Conservation (phyloP, 2,113 vertebrate genomes). For the Rhea pennata region DNA sequence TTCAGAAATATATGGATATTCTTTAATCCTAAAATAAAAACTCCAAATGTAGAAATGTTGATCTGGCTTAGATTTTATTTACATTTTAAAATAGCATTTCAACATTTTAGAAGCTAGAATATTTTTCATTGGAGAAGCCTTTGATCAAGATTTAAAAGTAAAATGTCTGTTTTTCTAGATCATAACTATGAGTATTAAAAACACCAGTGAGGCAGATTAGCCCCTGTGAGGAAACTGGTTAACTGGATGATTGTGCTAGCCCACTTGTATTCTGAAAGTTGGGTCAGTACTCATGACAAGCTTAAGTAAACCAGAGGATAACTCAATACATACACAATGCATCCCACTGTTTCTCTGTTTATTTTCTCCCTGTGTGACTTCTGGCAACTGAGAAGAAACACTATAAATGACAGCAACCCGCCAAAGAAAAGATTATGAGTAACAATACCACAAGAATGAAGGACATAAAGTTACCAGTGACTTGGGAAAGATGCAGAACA, state of each 20-base stretch:
- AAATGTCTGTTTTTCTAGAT: background rate
- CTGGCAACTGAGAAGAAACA: constrained; percentile 36
- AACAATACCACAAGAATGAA: constrained; percentile 60
- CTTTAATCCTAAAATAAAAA: background rate
- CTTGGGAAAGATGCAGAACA: constrained; percentile 16
- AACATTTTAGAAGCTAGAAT: background rate
- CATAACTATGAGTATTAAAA: background rate
- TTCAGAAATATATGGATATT: background rate
- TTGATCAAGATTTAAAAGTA: background rate
- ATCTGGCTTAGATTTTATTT: constrained; percentile 4
- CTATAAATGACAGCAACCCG: constrained; percentile 19
- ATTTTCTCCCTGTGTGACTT: constrained; percentile 58
- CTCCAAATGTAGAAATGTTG: background rate
- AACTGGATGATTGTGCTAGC: background rate
- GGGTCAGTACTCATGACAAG: constrained; percentile 22
- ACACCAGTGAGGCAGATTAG: background rate
- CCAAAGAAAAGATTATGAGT: constrained; percentile 65
- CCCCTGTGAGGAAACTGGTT: background rate
- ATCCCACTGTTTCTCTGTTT: constrained; percentile 64
- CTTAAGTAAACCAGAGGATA: constrained; percentile 54
- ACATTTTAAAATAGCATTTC: constrained; percentile 24
- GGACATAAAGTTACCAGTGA: constrained; percentile 48
- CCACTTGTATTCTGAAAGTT: constrained; percentile 26
- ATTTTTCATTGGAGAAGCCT: background rate
- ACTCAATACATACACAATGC: constrained; percentile 54